Evolutionary conservation across 2,113 vertebrate genomes (phyloP), one percentile per base, ranked within the genome.

Genomic region (Gallinago undulata): DNA sequence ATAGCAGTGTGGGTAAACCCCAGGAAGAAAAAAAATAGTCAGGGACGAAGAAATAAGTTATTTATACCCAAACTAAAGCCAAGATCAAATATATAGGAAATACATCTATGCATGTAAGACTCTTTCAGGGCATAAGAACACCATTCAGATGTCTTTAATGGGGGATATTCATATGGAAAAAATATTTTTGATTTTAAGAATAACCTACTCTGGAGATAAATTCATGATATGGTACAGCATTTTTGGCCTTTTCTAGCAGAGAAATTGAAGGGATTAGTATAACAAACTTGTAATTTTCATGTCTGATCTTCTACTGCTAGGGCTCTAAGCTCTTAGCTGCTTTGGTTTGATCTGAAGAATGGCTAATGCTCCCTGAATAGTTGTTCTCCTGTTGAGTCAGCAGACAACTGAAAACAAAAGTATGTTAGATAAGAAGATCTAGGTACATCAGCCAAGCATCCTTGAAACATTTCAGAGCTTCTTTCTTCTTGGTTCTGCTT

Each of bases 401-500:
- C 27, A 69, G 86, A 80, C 24, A 91, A 60, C 33, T 79, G 81
- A 56, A 87, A 87, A 30, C 13, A 14, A 53, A 81, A 28, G 48
- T 9, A 4, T 12, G 2, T 55, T 45, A 86, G 33, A 41, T 80
- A 37, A 78, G 50, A 86, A 45, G 47, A 63, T 84, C 37, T 85
- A 57, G 48, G 43, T 95, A 45, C 50, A 60, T 53, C 41, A 88
- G 7, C 6, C 27, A 89, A 75, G 59, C 30, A 87, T 68, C 60
- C 35, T 77, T 80, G 81, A 57, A 90, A 86, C 7, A 33, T 59
- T 94, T 80, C 27, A 57, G 23, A 92, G 18, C n/a, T 90, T 10
- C 51, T 75, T 79, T 81, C 81, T 94, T 84, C 82, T 67, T 84
- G 60, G 70, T 37, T 37, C 73, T 93, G n/a, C 53, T 95, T n/a